A percentile compares a stretch with the other conserved stretches of the same genome.
phyloP scores from a whole-genome alignment of 2,888 invertebrate species.

The Netelia virgata region DNA sequence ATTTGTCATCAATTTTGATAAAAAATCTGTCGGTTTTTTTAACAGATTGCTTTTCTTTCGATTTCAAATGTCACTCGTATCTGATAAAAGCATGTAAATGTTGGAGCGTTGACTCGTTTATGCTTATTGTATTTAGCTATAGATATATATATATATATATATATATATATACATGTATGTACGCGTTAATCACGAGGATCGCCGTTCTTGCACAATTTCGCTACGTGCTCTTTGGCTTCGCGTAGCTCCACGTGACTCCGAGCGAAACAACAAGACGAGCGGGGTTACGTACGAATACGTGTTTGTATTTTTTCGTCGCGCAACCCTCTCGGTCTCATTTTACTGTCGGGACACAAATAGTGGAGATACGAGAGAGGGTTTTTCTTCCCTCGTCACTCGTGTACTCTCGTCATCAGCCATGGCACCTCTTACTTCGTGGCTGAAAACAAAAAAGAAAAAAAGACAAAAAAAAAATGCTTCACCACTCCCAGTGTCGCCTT shows the following conservation, averaged over 20 bases:
- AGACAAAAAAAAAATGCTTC: not conserved
- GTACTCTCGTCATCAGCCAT: not conserved
- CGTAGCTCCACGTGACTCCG: not conserved
- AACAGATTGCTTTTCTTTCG: no score
- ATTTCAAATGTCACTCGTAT: no score
- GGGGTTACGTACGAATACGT: not conserved
- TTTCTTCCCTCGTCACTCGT: constrained; percentile 39
- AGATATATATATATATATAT: not conserved
- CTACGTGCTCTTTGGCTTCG: constrained; percentile 34
- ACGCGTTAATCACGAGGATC: constrained; percentile 19
- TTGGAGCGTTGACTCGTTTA: not conserved
- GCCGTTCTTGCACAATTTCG: constrained; percentile 44
- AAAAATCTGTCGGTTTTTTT: no score
- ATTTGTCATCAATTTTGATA: no score
- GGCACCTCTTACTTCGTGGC: constrained; percentile 34
- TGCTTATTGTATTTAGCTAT: not conserved
- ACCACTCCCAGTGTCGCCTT: constrained; percentile 21
- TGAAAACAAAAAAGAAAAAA: not conserved
- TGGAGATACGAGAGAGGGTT: constrained; percentile 9
- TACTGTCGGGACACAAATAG: no score
- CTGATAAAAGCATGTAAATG: no score
- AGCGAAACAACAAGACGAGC: constrained; percentile 3
- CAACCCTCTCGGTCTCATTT: constrained; percentile 1
- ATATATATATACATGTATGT: constrained; percentile 4
- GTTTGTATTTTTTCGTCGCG: constrained; percentile 12